These are phyloP conservation scores for Tenodera sinensis DNA, from an alignment of 2,888 invertebrate species.

Conservation along the genomic window DNA sequence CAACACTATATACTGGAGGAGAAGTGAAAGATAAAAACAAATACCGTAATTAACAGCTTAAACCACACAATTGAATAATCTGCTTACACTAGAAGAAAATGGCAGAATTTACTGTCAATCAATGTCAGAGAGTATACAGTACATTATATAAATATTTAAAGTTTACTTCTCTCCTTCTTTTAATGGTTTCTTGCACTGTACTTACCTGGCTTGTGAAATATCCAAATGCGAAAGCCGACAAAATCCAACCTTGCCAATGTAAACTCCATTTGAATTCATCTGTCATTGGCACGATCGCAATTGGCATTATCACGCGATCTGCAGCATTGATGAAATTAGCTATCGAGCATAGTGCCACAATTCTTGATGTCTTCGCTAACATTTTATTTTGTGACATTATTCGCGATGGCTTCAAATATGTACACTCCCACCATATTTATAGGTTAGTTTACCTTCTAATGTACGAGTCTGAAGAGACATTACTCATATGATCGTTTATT, in stretches of 20 bases:
- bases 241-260: constrained; percentile 69
- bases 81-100: too few relatives aligned
- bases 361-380: constrained; percentile 54
- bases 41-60: too few relatives aligned
- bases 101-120: too few relatives aligned
- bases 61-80: too few relatives aligned
- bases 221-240: constrained; percentile 71
- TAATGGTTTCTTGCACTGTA: neutral
- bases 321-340: constrained; percentile 77
- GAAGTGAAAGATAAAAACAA: too few relatives aligned
- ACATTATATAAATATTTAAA: too few relatives aligned
- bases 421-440: neutral
- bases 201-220: constrained; percentile 70
- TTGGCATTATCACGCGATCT: constrained; percentile 73
- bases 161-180: too few relatives aligned
- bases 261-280: constrained; percentile 67
- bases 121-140: too few relatives aligned
- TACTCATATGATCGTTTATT: neutral
- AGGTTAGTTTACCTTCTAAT: neutral
- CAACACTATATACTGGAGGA: too few relatives aligned
- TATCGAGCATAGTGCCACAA: constrained; percentile 64
- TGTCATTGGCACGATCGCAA: constrained; percentile 71
- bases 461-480: neutral
- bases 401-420: neutral
- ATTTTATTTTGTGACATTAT: constrained; percentile 39